phyloP scores from a whole-genome alignment of 2,797 vertebrate genomes.

The Muscicapa striata region DNA sequence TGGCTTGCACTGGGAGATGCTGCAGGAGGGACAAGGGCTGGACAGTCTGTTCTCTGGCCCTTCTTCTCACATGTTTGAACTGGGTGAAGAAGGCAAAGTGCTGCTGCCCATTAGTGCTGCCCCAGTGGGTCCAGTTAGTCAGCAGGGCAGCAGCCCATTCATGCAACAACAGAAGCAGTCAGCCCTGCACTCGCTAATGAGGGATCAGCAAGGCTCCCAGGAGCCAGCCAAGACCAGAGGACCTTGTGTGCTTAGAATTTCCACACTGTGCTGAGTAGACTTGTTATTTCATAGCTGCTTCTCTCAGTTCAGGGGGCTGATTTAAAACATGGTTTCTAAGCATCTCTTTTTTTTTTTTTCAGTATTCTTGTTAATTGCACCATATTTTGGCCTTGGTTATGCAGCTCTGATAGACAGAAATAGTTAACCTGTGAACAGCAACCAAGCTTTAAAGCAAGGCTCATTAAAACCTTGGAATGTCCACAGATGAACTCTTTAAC shows the following conservation, averaged over 20 bases:
- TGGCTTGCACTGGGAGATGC: neutral
- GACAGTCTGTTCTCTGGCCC: neutral
- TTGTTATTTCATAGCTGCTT: neutral
- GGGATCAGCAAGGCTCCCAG: neutral
- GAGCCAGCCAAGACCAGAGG: neutral
- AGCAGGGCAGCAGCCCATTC: neutral
- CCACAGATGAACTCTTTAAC: neutral
- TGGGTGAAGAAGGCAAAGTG: neutral
- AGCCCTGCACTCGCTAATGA: neutral
- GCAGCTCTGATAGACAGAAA: neutral
- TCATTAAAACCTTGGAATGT: neutral
- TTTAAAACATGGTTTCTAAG: neutral
- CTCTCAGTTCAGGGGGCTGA: neutral
- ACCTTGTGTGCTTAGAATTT: neutral
- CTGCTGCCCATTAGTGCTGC: slow-evolving; percentile 19
- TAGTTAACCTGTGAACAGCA: neutral
- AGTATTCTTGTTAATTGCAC: neutral
- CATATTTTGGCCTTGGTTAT: neutral
- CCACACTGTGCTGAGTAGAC: neutral
- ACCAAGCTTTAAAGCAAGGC: neutral
- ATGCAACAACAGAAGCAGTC: neutral
- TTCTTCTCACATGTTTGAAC: neutral
- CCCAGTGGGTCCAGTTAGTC: neutral
- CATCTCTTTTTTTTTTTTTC: neutral
- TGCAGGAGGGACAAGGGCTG: neutral